phyloP scores from a whole-genome alignment of 1,140 invertebrate genomes.

The Trichomalopsis sarcophagae region DNA sequence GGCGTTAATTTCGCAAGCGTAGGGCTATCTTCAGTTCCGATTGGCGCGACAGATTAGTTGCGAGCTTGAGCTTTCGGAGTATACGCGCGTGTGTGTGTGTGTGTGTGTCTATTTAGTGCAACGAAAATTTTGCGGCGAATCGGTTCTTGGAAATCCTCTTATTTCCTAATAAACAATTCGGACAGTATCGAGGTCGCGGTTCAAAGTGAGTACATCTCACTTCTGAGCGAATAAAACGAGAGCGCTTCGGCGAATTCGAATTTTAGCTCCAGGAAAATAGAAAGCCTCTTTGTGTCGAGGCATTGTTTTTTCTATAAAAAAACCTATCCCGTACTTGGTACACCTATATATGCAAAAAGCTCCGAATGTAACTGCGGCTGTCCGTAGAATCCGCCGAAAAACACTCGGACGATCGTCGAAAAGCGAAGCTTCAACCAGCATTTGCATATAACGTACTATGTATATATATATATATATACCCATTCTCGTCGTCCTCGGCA shows the following conservation, averaged over 20 bases:
- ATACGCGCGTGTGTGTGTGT: too few species aligned
- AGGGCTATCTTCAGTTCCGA: too few species aligned
- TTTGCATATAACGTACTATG: neutral
- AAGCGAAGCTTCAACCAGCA: neutral
- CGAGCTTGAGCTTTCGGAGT: too few species aligned
- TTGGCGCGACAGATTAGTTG: too few species aligned
- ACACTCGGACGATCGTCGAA: neutral
- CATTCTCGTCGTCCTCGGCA: neutral
- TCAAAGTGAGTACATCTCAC: neutral
- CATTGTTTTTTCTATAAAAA: neutral
- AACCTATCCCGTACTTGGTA: neutral
- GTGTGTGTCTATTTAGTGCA: too few species aligned
- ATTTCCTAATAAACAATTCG: slow-evolving; percentile 32
- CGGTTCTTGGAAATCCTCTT: neutral
- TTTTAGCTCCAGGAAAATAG: neutral
- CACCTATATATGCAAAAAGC: too few species aligned
- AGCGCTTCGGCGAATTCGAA: slow-evolving; percentile 6
- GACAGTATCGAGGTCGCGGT: neutral
- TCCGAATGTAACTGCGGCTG: too few species aligned
- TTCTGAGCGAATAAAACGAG: slow-evolving; percentile 7
- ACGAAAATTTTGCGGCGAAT: neutral
- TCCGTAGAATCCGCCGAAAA: too few species aligned
- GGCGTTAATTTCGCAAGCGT: too few species aligned
- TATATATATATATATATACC: neutral
- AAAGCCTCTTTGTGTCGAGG: neutral